Conservation (phyloP, 2,113 vertebrate species). For the Gila orcuttii region DNA sequence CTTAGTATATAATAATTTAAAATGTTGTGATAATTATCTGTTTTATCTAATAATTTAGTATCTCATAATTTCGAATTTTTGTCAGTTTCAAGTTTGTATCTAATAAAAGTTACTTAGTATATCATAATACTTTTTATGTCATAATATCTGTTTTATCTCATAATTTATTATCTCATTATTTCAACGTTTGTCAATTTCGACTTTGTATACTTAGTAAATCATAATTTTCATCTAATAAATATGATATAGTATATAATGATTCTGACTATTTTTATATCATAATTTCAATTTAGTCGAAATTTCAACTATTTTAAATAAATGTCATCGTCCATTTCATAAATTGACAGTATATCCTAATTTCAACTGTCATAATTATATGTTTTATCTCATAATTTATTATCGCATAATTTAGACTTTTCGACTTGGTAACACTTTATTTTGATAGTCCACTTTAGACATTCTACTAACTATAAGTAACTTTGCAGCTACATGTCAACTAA, state of each 20-base stretch:
- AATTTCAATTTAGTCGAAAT: background rate
- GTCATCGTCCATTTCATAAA: background rate
- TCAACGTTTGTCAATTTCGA: too few species aligned
- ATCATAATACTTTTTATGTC: too few species aligned
- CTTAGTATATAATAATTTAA: background rate
- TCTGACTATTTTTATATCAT: background rate
- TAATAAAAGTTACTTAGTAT: too few species aligned
- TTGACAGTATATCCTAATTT: background rate
- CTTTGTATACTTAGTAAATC: too few species aligned
- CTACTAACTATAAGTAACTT: too few species aligned
- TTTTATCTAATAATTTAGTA: too few species aligned
- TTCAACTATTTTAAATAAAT: background rate
- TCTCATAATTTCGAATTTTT: background rate
- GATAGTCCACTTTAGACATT: too few species aligned
- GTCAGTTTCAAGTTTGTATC: background rate
- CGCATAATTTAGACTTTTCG: background rate
- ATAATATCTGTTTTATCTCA: too few species aligned
- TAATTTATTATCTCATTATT: too few species aligned
- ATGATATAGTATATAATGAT: background rate
- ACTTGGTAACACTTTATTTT: too few species aligned
- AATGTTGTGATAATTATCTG: background rate
- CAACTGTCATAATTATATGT: background rate
- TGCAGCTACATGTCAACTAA: too few species aligned
- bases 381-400: background rate
- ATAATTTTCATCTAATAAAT: too few species aligned